Base-by-base conservation (phyloP, 2,888 invertebrate genomes). In the Diaphora mendica region DNA sequence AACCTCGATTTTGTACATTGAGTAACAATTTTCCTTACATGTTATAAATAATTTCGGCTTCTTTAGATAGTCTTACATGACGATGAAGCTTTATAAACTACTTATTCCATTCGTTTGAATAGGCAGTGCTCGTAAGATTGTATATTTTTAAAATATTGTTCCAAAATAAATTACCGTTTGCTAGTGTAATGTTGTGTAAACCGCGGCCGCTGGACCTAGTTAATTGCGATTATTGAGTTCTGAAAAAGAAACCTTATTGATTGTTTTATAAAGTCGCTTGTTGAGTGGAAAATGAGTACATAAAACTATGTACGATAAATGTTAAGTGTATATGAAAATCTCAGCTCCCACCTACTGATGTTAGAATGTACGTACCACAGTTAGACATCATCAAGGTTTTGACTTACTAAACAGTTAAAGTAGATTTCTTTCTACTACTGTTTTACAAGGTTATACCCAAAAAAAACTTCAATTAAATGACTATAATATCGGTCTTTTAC, bases 91-190 rank as follows among this genome's bases (percentile, higher is more conserved):
- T 75, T 77, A 79, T 78, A 74, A 74, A 77, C 65, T 59, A 72
- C 70, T 74, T 83, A 85, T 82, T 83, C 81, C 85, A 83, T 77
- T 75, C 78, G 79, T 77, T 83, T 75, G 72, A 79, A 73, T 78
- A 78, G 73, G 77, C 74, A 83, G 72, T 79, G 81, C 70, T 76
- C 71, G 55, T 77, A 80, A 77, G 78, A 81, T 76, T 82, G 80
- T 86, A 82, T 84, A 83, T 84, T 82, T 83, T 79, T 80, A 51
- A 80, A 79, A 73, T 80, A 70, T 80, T 77, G 74, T 76, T 69
- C 71, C 82, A 74, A 78, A 74, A 72, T 81, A 70, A 81, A 79
- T 78, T 79, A 82, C 79, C 77, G 74, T 83, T 86, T 82, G 83
- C 81, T 87, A 85, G 86, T 82, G 65, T 86, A 86, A 82, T 69